These are phyloP conservation scores for Cheilosia pagana DNA, from an alignment of 2,888 invertebrate genomes.

Conservation along the genomic window DNA sequence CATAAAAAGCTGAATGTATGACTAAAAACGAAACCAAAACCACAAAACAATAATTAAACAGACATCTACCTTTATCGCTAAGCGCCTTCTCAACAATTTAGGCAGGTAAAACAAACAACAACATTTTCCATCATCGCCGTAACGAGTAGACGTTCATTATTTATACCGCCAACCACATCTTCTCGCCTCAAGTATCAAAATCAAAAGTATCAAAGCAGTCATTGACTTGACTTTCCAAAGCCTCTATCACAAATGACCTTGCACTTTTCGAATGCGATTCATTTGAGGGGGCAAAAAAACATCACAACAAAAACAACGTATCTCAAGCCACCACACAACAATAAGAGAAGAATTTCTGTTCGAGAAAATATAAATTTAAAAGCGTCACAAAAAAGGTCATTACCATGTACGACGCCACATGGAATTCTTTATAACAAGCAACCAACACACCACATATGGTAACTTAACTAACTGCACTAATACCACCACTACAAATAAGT, in stretches of 20 bases:
- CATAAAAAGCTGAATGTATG: slow-evolving; percentile 15
- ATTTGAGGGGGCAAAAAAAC: neutral
- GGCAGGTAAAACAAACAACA: slow-evolving; percentile 20
- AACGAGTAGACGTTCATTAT: slow-evolving; percentile 9
- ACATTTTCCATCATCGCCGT: slow-evolving; percentile 30
- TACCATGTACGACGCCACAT: slow-evolving; percentile 35
- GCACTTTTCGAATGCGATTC: slow-evolving; percentile 62
- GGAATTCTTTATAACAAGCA: slow-evolving; percentile 42
- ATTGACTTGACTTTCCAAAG: slow-evolving; percentile 48
- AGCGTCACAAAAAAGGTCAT: slow-evolving; percentile 62
- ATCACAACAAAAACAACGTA: neutral
- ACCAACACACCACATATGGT: slow-evolving; percentile 33
- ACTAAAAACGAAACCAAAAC: slow-evolving; percentile 22
- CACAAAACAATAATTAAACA: slow-evolving; percentile 54
- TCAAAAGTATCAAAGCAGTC: slow-evolving; percentile 42
- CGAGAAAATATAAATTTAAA: neutral
- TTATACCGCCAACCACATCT: neutral
- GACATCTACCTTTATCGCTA: slow-evolving; percentile 50
- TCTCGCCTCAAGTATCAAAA: slow-evolving; percentile 6
- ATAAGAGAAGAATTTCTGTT: slow-evolving; percentile 25
- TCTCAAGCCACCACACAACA: slow-evolving; percentile 5
- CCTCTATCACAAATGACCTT: slow-evolving; percentile 41
- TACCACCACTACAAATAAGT: slow-evolving; percentile 15
- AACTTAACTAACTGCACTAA: slow-evolving; percentile 31
- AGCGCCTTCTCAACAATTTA: slow-evolving; percentile 12